phyloP scores from a whole-genome alignment of 1,140 invertebrate species.

The Harlomillsia oculata region DNA sequence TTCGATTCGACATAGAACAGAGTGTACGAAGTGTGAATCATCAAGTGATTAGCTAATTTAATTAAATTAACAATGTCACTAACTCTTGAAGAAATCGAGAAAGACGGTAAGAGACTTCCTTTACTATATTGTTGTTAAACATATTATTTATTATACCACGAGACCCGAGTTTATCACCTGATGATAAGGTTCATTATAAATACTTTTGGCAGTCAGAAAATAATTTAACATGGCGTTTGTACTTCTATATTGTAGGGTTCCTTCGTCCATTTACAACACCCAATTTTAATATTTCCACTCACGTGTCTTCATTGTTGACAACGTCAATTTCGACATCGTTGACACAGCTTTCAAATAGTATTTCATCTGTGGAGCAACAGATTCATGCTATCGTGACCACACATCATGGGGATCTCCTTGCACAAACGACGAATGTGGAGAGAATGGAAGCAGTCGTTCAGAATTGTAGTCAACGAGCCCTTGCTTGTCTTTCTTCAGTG shows the following conservation, averaged over 20 bases:
- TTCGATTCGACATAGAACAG: no score
- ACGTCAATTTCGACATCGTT: conserved; percentile 14
- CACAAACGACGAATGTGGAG: conserved; percentile 34
- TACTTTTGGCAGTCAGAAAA: no score
- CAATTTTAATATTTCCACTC: conserved; percentile 14
- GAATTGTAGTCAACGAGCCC: conserved; percentile 21
- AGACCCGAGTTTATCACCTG: background rate
- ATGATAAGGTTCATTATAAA: background rate
- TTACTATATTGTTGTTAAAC: background rate
- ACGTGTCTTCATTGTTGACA: conserved; percentile 20
- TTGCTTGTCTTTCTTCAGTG: conserved; percentile 13
- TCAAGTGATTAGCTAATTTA: no score
- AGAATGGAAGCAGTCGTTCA: conserved; percentile 32
- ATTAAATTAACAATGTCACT: background rate
- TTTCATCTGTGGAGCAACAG: conserved; percentile 24
- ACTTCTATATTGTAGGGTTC: background rate
- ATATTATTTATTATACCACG: background rate
- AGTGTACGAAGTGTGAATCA: no score
- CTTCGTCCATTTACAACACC: conserved; percentile 4
- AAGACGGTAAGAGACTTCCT: conserved; percentile 11
- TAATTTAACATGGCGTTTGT: background rate
- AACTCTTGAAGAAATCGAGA: conserved; percentile 16
- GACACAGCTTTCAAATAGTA: conserved; percentile 13
- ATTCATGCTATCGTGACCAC: conserved; percentile 24
- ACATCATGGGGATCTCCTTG: conserved; percentile 32